phyloP scores from a whole-genome alignment of 2,113 vertebrate species.

The Podarcis muralis region DNA sequence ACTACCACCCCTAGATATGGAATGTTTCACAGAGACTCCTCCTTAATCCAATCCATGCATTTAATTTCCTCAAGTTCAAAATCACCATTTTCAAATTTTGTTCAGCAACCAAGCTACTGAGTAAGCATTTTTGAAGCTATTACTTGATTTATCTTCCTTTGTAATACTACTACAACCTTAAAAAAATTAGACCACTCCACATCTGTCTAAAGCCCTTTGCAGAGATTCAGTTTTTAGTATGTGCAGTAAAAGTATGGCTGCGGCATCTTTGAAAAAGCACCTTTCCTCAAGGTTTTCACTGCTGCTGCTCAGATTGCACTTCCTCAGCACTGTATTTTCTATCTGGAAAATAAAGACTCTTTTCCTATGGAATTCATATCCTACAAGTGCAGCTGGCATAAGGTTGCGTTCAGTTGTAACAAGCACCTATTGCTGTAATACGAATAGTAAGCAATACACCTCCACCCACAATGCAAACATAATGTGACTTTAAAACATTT shows the following conservation, averaged over 20 bases:
- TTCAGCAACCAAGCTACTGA: too few species aligned
- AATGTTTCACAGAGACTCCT: neutral
- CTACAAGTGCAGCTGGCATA: neutral
- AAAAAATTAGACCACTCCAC: too few species aligned
- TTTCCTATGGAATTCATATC: neutral
- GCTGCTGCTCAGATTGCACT: neutral
- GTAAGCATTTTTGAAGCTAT: too few species aligned
- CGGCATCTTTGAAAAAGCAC: neutral
- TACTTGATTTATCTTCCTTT: too few species aligned
- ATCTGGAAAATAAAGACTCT: neutral
- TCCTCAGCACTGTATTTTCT: too few species aligned
- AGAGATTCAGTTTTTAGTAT: too few species aligned
- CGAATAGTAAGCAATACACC: neutral
- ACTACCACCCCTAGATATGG: too few species aligned
- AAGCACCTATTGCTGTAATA: neutral
- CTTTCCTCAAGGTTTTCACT: neutral
- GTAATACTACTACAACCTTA: too few species aligned
- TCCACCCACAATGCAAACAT: neutral
- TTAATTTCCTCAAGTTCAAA: too few species aligned
- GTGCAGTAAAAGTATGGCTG: too few species aligned
- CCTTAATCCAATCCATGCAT: neutral
- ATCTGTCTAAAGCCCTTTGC: too few species aligned
- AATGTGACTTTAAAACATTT: neutral
- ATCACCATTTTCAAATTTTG: too few species aligned
- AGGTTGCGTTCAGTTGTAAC: neutral